phyloP scores from a whole-genome alignment of 2,888 invertebrate species.

The Linnaemya tessellans region DNA sequence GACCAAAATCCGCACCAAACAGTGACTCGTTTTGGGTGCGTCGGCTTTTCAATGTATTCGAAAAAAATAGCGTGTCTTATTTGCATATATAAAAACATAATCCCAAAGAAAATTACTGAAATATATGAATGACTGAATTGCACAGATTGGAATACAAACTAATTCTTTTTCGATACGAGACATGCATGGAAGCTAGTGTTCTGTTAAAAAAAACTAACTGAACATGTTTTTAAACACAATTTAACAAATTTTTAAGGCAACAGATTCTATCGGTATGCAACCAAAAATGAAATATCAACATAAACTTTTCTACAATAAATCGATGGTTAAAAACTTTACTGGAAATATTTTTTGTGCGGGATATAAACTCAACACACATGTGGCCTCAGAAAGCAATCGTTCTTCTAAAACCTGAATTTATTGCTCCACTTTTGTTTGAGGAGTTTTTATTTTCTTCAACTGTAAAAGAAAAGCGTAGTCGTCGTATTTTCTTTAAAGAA shows the following conservation, averaged over 20 bases:
- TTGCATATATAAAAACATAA: too few species aligned
- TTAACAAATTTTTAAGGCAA: neutral
- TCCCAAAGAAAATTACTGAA: too few species aligned
- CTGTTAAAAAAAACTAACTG: too few species aligned
- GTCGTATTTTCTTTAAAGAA: slow-evolving; percentile 14
- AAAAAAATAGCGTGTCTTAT: too few species aligned
- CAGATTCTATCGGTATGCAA: neutral
- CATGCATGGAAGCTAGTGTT: too few species aligned
- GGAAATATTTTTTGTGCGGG: neutral
- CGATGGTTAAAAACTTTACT: slow-evolving; percentile 22
- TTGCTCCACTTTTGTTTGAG: slow-evolving; percentile 41
- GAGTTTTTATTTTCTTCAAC: neutral
- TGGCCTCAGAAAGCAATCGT: slow-evolving; percentile 38
- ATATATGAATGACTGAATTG: too few species aligned
- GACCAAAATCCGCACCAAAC: too few species aligned
- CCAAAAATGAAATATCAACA: neutral
- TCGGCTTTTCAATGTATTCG: too few species aligned
- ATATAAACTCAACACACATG: slow-evolving; percentile 43
- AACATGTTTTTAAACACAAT: neutral
- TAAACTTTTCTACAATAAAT: slow-evolving; percentile 16
- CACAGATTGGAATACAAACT: too few species aligned
- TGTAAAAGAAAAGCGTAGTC: slow-evolving; percentile 7
- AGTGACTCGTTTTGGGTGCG: too few species aligned
- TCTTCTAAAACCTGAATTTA: slow-evolving; percentile 42
- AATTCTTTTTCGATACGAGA: too few species aligned